phyloP scores from a whole-genome alignment of 2,113 vertebrate species.

The Oreochromis niloticus region DNA sequence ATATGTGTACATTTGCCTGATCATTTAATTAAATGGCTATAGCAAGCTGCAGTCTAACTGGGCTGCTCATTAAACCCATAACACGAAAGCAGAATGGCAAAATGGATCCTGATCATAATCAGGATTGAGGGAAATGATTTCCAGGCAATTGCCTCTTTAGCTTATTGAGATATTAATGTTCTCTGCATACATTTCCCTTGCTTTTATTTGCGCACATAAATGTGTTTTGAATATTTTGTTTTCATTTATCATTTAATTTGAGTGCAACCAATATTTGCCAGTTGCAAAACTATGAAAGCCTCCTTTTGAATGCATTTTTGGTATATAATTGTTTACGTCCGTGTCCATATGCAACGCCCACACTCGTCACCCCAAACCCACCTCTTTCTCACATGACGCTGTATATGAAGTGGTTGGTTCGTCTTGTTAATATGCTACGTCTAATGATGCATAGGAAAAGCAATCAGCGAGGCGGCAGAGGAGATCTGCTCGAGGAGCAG shows the following conservation, averaged over 20 bases:
- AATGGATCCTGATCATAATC: conserved; percentile 37
- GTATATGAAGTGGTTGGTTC: conserved; percentile 49
- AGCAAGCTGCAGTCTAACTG: background rate
- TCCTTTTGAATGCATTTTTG: background rate
- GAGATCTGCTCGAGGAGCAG: conserved; percentile 35
- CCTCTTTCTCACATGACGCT: background rate
- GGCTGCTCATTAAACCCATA: conserved; percentile 30
- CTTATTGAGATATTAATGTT: background rate
- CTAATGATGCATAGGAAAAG: conserved; percentile 67
- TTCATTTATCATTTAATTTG: background rate
- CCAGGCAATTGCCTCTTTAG: background rate
- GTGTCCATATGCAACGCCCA: background rate
- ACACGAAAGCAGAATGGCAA: background rate
- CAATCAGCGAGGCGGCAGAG: conserved; percentile 51
- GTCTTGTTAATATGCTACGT: conserved; percentile 51
- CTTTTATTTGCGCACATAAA: background rate
- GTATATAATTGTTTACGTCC: background rate
- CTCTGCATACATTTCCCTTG: background rate
- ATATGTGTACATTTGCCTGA: conserved; percentile 1
- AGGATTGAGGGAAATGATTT: conserved; percentile 25
- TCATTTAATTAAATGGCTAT: conserved; percentile 30
- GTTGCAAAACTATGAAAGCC: background rate
- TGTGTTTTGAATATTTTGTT: background rate
- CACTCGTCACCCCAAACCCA: background rate
- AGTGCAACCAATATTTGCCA: background rate